Conservation (phyloP, 2,113 vertebrate species). For the Syngnathus scovelli region DNA sequence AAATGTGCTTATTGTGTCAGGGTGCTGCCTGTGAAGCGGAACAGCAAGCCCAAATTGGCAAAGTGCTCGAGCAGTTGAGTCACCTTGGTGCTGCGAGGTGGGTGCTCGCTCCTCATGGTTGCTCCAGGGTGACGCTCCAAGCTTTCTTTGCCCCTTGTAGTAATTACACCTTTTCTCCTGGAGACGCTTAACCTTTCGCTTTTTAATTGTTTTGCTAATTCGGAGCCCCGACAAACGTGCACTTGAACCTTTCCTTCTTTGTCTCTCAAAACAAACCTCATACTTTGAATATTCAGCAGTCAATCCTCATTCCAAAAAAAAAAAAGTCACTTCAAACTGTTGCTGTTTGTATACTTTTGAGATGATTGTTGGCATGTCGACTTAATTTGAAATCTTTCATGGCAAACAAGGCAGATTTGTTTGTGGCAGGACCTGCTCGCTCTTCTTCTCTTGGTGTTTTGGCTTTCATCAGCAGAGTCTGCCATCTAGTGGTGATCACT, state of each 20-base stretch:
- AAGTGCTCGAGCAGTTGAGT: conserved; percentile 38
- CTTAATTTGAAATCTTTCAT: no score
- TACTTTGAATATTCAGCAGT: neutral
- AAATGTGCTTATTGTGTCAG: conserved; percentile 52
- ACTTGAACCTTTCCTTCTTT: conserved; percentile 4
- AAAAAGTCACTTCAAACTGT: neutral
- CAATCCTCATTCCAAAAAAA: neutral
- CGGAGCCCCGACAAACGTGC: conserved; percentile 37
- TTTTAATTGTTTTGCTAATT: conserved; percentile 30
- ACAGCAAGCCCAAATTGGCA: conserved; percentile 53
- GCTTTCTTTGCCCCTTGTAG: conserved; percentile 22
- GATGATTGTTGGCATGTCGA: no score
- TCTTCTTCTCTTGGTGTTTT: no score
- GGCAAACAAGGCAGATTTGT: no score
- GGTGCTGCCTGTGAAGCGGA: conserved; percentile 52
- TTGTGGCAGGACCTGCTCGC: no score
- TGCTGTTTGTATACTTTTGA: no score
- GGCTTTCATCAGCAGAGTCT: no score
- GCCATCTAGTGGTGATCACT: no score
- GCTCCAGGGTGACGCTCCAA: conserved; percentile 27
- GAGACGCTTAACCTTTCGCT: conserved; percentile 39
- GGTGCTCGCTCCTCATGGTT: conserved; percentile 25
- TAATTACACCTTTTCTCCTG: conserved; percentile 53
- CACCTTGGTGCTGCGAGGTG: conserved; percentile 54
- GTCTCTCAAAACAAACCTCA: neutral